Evolutionary conservation across 2,888 invertebrate genomes (phyloP).

Genomic region (Hirtodrosophila cameraria): DNA sequence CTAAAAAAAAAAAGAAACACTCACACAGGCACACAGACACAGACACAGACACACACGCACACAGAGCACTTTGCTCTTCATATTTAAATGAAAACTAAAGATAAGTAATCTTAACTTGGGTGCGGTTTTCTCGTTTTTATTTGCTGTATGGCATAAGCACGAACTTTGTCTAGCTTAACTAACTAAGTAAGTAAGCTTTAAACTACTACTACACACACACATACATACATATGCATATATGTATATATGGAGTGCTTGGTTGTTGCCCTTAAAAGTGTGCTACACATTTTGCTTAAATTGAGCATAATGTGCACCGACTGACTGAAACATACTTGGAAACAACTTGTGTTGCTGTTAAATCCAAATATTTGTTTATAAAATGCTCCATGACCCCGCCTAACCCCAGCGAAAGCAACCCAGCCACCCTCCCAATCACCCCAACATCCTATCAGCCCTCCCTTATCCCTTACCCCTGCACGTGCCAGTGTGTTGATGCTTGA

Average conservation of each 20-base stretch:
- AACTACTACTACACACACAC: conserved; percentile 14
- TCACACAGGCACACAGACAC: conserved; percentile 7
- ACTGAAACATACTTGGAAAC: conserved; percentile 10
- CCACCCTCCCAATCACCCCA: not conserved
- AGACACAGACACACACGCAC: conserved; percentile 18
- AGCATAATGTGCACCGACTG: conserved; percentile 46
- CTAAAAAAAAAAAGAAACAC: conserved; percentile 51
- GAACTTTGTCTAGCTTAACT: conserved; percentile 27
- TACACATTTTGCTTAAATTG: conserved; percentile 55
- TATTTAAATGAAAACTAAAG: conserved; percentile 78
- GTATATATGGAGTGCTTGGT: conserved; percentile 7
- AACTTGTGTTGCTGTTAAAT: conserved; percentile 61
- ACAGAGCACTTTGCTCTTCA: conserved; percentile 59
- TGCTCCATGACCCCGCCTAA: conserved; percentile 23
- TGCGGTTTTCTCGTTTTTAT: conserved; percentile 57
- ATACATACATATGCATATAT: conserved; percentile 12
- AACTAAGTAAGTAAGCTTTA: conserved; percentile 27
- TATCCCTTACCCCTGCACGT: conserved; percentile 28
- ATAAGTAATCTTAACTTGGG: conserved; percentile 73
- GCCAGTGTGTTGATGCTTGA: conserved; percentile 59
- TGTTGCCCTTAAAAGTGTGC: conserved; percentile 31
- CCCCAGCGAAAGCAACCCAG: too few relatives aligned
- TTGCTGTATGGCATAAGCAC: conserved; percentile 8
- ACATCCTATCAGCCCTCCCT: not conserved
- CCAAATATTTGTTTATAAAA: conserved; percentile 76